phyloP scores from a whole-genome alignment of 2,888 invertebrate genomes.

The Alentia gelatinosa region DNA sequence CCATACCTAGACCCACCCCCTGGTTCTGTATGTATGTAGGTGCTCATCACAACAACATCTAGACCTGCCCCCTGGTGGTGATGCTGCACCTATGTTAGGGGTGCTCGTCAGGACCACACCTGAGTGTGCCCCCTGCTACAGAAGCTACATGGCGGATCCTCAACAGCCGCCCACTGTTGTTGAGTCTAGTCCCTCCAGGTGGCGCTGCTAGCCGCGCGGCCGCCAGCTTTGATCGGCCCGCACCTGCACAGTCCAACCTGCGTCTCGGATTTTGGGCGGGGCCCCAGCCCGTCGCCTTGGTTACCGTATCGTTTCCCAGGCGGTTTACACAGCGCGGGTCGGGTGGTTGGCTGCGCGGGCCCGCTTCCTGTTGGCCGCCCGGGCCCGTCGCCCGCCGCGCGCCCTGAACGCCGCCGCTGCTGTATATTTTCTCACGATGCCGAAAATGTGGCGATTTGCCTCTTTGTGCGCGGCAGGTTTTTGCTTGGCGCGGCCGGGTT shows the following conservation, averaged over 20 bases:
- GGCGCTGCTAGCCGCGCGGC: background rate
- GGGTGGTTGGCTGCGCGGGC: background rate
- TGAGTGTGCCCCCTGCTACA: background rate
- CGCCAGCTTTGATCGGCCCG: background rate
- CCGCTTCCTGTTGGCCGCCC: background rate
- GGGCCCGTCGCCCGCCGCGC: background rate
- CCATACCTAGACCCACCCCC: too few relatives aligned
- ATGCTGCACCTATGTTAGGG: too few relatives aligned
- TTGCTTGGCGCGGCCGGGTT: constrained; percentile 8
- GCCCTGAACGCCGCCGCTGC: background rate
- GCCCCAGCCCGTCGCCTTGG: constrained; percentile 35
- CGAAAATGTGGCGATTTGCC: constrained; percentile 48
- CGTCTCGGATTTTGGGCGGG: constrained; percentile 28
- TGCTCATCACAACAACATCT: too few relatives aligned
- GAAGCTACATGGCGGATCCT: background rate
- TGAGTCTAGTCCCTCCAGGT: background rate
- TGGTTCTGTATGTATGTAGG: too few relatives aligned
- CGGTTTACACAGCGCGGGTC: constrained; percentile 13
- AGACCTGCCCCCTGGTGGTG: too few relatives aligned
- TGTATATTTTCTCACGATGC: constrained; percentile 44
- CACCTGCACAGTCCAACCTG: background rate
- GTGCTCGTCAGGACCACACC: constrained; percentile 1
- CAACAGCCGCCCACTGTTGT: background rate
- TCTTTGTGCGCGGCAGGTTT: constrained; percentile 9
- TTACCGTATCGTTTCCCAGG: constrained; percentile 35